Evolutionary conservation across 2,113 vertebrate species (phyloP).

Genomic region (Nerophis ophidion): DNA sequence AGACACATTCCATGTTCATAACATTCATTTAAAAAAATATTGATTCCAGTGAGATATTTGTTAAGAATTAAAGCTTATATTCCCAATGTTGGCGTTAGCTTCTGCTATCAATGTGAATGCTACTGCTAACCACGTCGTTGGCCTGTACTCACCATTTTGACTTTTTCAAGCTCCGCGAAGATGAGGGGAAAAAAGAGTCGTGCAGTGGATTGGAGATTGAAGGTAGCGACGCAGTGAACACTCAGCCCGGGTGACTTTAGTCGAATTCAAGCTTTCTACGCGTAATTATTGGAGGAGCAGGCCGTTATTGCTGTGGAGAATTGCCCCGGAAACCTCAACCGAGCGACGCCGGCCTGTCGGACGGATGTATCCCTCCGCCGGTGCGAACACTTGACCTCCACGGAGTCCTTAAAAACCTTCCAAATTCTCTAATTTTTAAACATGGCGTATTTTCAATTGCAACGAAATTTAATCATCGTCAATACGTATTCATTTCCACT

Average conservation of each 20-base stretch:
- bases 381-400: conserved; percentile 5
- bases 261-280: not conserved
- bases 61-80: too few relatives aligned
- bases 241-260: not conserved
- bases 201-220: not conserved
- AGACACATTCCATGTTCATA: too few relatives aligned
- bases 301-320: conserved; percentile 23
- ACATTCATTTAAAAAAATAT: too few relatives aligned
- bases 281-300: not conserved
- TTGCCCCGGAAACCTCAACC: conserved; percentile 42
- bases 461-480: not conserved
- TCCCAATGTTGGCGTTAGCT: too few relatives aligned
- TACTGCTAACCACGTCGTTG: conserved; percentile 18
- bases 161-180: conserved; percentile 29
- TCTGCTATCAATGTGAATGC: not conserved
- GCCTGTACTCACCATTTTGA: conserved; percentile 61
- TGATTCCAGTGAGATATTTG: too few relatives aligned
- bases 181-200: conserved; percentile 11
- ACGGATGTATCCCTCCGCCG: conserved; percentile 51
- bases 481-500: too few relatives aligned
- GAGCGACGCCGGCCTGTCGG: conserved; percentile 10
- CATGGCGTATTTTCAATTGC: not conserved
- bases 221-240: not conserved
- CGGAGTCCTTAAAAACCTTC: not conserved
- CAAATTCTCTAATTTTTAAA: not conserved